These are phyloP conservation scores for Marasmarcha lunaedactyla DNA, from an alignment of 2,888 invertebrate genomes.

Conservation along the genomic window DNA sequence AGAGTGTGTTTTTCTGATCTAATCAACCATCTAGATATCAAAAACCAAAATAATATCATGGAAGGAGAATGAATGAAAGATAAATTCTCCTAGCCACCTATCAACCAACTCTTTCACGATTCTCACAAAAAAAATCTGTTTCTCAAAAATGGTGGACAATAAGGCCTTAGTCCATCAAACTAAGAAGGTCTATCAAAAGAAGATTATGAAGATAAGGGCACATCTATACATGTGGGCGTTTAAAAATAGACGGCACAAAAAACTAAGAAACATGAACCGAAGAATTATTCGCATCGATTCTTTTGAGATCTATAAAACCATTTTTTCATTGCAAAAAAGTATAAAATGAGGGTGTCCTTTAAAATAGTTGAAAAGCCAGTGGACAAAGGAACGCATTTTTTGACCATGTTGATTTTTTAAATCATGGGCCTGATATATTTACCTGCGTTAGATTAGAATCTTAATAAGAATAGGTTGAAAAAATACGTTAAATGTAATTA, in stretches of 20 bases:
- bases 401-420: conserved; percentile 35
- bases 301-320: conserved; percentile 60
- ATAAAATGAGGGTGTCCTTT: conserved; percentile 51
- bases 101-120: conserved; percentile 52
- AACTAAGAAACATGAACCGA: conserved; percentile 62
- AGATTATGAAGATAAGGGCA: conserved; percentile 60
- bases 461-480: neutral
- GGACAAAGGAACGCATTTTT: conserved; percentile 50
- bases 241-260: conserved; percentile 41
- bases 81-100: conserved; percentile 12
- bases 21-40: too few relatives aligned
- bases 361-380: conserved; percentile 60
- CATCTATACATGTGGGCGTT: conserved; percentile 59
- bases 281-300: conserved; percentile 69
- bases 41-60: too few relatives aligned
- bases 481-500: too few relatives aligned
- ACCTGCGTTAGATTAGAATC: neutral
- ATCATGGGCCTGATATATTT: conserved; percentile 18
- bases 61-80: too few relatives aligned
- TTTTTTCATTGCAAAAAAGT: conserved; percentile 63
- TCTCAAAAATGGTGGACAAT: conserved; percentile 52
- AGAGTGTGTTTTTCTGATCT: too few relatives aligned
- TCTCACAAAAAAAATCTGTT: conserved; percentile 22
- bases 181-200: conserved; percentile 62
- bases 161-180: conserved; percentile 41